Percentiles rank a stretch among this genome's conserved stretches.
phyloP scores from a whole-genome alignment of 2,888 invertebrate species.

The Rhingia rostrata region DNA sequence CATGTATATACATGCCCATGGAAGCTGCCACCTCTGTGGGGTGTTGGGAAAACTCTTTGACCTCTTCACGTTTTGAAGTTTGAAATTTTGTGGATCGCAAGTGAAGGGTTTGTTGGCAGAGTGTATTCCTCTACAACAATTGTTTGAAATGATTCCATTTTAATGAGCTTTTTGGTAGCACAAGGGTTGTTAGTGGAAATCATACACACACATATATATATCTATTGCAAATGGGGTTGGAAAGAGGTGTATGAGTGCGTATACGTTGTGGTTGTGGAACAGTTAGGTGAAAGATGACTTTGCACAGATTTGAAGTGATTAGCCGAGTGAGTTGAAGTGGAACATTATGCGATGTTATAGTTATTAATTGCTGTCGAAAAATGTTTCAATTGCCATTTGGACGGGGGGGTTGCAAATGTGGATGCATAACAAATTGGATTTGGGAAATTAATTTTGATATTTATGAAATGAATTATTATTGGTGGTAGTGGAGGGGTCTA shows the following conservation, averaged over 20 bases:
- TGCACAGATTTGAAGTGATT: constrained; percentile 74
- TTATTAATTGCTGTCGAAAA: constrained; percentile 74
- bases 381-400: constrained; percentile 21
- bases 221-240: not conserved
- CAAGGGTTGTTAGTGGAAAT: constrained; percentile 19
- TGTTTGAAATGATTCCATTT: constrained; percentile 66
- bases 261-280: constrained; percentile 45
- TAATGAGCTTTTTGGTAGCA: constrained; percentile 65
- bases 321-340: constrained; percentile 73
- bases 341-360: constrained; percentile 73
- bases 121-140: constrained; percentile 46
- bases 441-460: constrained; percentile 74
- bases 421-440: constrained; percentile 74
- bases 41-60: constrained; percentile 62
- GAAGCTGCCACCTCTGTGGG: constrained; percentile 7
- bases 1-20: not conserved
- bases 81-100: constrained; percentile 1
- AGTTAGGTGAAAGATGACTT: constrained; percentile 73
- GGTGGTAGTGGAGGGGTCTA: constrained; percentile 7
- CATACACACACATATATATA: constrained; percentile 3
- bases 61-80: constrained; percentile 70
- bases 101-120: constrained; percentile 53
- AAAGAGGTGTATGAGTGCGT: constrained; percentile 13
- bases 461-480: constrained; percentile 74
- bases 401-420: constrained; percentile 43